Percentiles rank a stretch among this genome's conserved stretches.
Evolutionary conservation across 2,797 vertebrate genomes (phyloP).

Genomic region (Bradypus variegatus): DNA sequence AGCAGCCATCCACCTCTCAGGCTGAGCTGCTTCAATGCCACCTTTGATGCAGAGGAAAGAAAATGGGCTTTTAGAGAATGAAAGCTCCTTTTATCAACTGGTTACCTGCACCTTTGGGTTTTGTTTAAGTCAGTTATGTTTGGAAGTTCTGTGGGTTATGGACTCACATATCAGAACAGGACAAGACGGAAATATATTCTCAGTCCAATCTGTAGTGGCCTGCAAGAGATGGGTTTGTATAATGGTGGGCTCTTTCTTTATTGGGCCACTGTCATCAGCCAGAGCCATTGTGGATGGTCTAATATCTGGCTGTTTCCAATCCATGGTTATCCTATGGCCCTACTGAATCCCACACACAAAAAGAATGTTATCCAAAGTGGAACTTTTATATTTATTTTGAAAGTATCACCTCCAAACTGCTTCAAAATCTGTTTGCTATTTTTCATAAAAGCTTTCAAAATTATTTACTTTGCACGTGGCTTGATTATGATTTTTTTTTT

Average conservation of each 20-base stretch:
- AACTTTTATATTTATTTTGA: not conserved
- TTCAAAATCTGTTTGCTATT: not conserved
- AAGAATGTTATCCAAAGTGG: not conserved
- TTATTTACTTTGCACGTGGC: not conserved
- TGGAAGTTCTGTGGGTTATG: not conserved
- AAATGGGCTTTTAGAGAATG: not conserved
- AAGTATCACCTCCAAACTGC: not conserved
- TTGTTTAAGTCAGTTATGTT: not conserved
- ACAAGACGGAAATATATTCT: not conserved
- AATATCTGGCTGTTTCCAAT: not conserved
- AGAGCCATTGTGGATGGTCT: not conserved
- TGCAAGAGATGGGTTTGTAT: not conserved
- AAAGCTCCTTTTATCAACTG: not conserved
- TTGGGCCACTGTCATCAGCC: not conserved
- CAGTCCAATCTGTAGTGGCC: not conserved
- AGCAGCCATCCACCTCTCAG: not conserved
- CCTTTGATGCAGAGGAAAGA: not conserved
- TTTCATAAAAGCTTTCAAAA: not conserved
- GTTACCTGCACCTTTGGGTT: not conserved
- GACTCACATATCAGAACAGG: not conserved
- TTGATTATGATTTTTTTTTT: conserved; percentile 3
- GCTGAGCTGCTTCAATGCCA: not conserved
- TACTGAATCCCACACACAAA: not conserved
- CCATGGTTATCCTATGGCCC: not conserved
- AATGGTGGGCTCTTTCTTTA: not conserved